These are phyloP conservation scores for Sebastes hubbsi DNA, from an alignment of 2,797 vertebrate genomes.

Conservation along the genomic window DNA sequence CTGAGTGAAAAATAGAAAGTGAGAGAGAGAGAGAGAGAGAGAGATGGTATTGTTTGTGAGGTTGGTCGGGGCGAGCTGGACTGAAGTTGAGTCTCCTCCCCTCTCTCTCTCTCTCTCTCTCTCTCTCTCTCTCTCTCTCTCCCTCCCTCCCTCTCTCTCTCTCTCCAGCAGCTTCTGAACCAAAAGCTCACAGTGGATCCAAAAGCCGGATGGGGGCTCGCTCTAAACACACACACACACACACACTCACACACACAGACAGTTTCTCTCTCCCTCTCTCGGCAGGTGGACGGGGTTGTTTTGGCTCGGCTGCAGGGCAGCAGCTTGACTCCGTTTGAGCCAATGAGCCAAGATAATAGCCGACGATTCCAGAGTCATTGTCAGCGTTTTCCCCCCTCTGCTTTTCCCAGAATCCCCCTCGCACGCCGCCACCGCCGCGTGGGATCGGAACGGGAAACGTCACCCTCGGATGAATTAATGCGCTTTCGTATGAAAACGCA, in stretches of 20 bases:
- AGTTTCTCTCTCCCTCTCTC: conserved; percentile 53
- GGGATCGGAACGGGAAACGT: conserved; percentile 50
- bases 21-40: conserved; percentile 31
- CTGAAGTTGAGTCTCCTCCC: conserved; percentile 49
- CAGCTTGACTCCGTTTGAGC: conserved; percentile 82
- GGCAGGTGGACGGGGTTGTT: conserved; percentile 81
- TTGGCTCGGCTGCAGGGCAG: conserved; percentile 79
- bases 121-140: conserved; percentile 31
- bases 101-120: conserved; percentile 16
- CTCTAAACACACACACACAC: conserved; percentile 2
- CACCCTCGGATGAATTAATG: conserved; percentile 42
- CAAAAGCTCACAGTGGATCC: conserved; percentile 64
- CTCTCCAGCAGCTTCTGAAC: conserved; percentile 62
- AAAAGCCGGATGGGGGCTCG: conserved; percentile 58
- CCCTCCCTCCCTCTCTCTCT: not conserved
- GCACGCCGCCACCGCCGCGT: conserved; percentile 14
- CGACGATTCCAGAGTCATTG: conserved; percentile 79
- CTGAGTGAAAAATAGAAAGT: conserved; percentile 78
- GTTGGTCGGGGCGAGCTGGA: conserved; percentile 54
- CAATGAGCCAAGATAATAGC: conserved; percentile 82
- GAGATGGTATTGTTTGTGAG: conserved; percentile 70
- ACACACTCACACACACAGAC: not conserved
- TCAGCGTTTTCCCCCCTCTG: conserved; percentile 54
- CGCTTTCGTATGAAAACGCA: conserved; percentile 24
- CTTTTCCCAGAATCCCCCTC: conserved; percentile 74